Evolutionary conservation across 2,113 vertebrate genomes (phyloP).

Genomic region (Empidonax alnorum): DNA sequence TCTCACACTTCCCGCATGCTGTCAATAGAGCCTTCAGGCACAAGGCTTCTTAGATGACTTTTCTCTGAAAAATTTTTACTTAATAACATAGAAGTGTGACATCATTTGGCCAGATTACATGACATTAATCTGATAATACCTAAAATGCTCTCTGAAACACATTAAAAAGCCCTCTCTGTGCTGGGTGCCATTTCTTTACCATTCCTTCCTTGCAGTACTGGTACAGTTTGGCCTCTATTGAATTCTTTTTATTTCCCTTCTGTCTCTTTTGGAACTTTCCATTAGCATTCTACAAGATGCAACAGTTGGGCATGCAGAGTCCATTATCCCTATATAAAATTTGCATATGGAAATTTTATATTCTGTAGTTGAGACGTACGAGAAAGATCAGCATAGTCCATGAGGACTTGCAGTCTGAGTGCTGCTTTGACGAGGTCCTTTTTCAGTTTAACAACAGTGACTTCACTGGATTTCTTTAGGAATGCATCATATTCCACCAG

Average conservation of each 20-base stretch:
- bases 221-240: neutral
- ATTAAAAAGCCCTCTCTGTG: neutral
- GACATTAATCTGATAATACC: neutral
- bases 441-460: conserved; percentile 81
- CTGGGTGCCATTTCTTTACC: neutral
- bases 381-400: conserved; percentile 83
- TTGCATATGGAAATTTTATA: neutral
- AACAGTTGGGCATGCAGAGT: neutral
- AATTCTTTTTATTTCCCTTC: neutral
- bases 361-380: conserved; percentile 68
- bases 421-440: conserved; percentile 78
- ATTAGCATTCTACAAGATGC: neutral
- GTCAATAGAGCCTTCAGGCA: neutral
- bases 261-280: neutral
- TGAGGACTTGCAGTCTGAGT: conserved; percentile 80
- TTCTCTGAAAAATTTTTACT: neutral
- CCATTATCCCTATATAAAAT: neutral
- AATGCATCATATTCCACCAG: conserved; percentile 79
- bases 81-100: neutral
- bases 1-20: neutral
- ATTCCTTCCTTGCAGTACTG: neutral
- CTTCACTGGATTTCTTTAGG: conserved; percentile 79
- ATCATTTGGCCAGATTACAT: neutral
- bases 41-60: neutral
- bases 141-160: neutral